Percentiles rank a stretch among this genome's conserved stretches.
These are phyloP conservation scores for Crossaster papposus DNA, from an alignment of 53 echinoderm and acorn worm genomes.

Conservation along the genomic window DNA sequence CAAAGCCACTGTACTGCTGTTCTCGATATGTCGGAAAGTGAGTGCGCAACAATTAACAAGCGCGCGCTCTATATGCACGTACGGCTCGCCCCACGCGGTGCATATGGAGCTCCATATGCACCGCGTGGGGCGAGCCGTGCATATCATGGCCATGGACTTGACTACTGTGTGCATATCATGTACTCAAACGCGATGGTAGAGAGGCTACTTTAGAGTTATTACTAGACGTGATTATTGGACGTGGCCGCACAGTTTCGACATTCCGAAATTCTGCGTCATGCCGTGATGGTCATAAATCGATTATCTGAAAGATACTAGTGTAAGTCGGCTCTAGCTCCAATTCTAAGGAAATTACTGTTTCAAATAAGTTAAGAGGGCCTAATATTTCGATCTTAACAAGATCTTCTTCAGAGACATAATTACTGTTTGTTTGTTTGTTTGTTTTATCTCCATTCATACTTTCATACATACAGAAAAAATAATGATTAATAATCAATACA, in stretches of 20 bases:
- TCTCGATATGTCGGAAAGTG: constrained; percentile 1
- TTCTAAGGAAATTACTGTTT: not conserved
- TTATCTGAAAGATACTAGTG: not conserved
- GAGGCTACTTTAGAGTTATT: too few relatives aligned
- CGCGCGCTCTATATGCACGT: not conserved
- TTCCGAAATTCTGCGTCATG: constrained; percentile 43
- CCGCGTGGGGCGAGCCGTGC: not conserved
- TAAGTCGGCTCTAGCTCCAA: not conserved
- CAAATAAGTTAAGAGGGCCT: too few relatives aligned
- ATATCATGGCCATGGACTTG: too few relatives aligned
- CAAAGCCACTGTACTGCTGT: too few relatives aligned
- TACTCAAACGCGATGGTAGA: constrained; percentile 1
- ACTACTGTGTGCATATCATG: too few relatives aligned
- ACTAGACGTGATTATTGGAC: not conserved
- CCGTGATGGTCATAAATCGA: constrained; percentile 12
- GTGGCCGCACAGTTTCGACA: not conserved
- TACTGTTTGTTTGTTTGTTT: too few relatives aligned
- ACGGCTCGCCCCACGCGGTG: not conserved
- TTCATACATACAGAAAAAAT: too few relatives aligned
- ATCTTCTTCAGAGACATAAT: too few relatives aligned
- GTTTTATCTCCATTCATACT: too few relatives aligned
- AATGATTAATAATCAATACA: too few relatives aligned
- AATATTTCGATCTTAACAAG: too few relatives aligned
- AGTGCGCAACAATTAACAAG: constrained; percentile 17
- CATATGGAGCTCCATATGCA: not conserved